Evolutionary conservation across 2,113 vertebrate species (phyloP), one percentile per base, ranked within the genome.

Genomic region (Engraulis encrasicolus): DNA sequence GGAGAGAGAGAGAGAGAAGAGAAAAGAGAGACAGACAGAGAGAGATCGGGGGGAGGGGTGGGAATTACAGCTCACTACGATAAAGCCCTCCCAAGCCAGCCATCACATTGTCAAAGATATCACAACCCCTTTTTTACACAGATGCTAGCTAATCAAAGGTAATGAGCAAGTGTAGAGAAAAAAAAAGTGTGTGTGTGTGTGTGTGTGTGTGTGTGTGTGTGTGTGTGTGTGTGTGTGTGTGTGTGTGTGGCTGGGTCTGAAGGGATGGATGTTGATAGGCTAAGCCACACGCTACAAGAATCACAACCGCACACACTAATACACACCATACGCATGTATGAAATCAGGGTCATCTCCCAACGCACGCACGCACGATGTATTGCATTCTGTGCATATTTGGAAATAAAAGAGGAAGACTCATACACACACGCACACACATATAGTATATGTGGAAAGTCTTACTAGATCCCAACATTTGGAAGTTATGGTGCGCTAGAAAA

Each of bases 171-270:
- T 11, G n/a, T 6, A 14, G 27, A 23, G 58, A n/a, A n/a, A n/a
- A 9, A 9, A 23, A 1, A 9, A 27, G n/a, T 6, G n/a, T 1
- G 54, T 6, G 54, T 23, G 54, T 38, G 61, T 37, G 11, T 14
- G 81, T 17, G 36, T 66, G 54, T 38, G 6, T 82, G 66, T 58
- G 81, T 74, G 12, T 49, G 52, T 45, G 78, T 81, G 54, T 80
- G 78, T 36, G 79, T 37, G 49, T 38, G 31, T 81, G 36, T 66
- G 52, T 81, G 52, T 61, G 52, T 81, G 27, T 37, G 52, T 81
- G 50, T 61, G 6, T 40, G 1, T 23, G 34, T 38, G 9, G 40
- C 4, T 45, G 40, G 40, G 40, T 3, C 9, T 45, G 40, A 45
- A n/a, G 40, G 40, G 40, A 45, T 45, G 40, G 40, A 45, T 45